phyloP scores from a whole-genome alignment of 2,888 invertebrate genomes.

The Drosophila yooni region DNA sequence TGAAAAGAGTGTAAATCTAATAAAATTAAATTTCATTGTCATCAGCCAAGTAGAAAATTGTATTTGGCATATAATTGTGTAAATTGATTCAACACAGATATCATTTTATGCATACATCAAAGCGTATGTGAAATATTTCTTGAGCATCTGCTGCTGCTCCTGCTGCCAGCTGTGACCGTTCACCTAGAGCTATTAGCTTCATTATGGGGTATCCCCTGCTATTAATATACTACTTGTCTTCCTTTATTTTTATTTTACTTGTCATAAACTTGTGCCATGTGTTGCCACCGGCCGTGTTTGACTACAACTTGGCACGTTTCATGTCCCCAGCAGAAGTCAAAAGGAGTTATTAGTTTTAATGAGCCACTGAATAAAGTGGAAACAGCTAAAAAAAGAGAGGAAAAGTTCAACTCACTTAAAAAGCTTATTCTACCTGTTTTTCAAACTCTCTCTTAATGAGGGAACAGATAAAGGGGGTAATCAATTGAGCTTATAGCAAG shows the following conservation, averaged over 20 bases:
- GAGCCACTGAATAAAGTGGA: constrained; percentile 23
- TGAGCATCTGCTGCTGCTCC: neutral
- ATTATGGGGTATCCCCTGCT: constrained; percentile 13
- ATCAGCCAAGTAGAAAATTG: constrained; percentile 15
- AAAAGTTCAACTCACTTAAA: constrained; percentile 7
- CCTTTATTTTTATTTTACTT: neutral
- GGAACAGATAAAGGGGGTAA: neutral
- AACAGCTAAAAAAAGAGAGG: constrained; percentile 6
- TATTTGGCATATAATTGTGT: constrained; percentile 13
- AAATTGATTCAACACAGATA: constrained; percentile 26
- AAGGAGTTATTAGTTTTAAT: constrained; percentile 63
- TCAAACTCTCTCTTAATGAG: constrained; percentile 11
- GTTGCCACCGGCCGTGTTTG: constrained; percentile 14
- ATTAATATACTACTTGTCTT: constrained; percentile 5
- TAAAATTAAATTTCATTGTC: constrained; percentile 32
- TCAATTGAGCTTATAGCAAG: neutral
- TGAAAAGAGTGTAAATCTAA: constrained; percentile 16
- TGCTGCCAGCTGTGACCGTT: neutral
- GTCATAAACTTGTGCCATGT: constrained; percentile 30
- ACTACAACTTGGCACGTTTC: constrained; percentile 36
- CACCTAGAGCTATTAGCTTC: constrained; percentile 36
- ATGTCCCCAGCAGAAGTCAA: constrained; percentile 34
- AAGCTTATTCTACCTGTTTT: neutral
- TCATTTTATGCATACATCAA: constrained; percentile 17
- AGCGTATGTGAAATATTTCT: constrained; percentile 30